Evolutionary conservation across 2,113 vertebrate genomes (phyloP), one percentile per base, ranked within the genome.

Genomic region (Sceloporus tristichus): DNA sequence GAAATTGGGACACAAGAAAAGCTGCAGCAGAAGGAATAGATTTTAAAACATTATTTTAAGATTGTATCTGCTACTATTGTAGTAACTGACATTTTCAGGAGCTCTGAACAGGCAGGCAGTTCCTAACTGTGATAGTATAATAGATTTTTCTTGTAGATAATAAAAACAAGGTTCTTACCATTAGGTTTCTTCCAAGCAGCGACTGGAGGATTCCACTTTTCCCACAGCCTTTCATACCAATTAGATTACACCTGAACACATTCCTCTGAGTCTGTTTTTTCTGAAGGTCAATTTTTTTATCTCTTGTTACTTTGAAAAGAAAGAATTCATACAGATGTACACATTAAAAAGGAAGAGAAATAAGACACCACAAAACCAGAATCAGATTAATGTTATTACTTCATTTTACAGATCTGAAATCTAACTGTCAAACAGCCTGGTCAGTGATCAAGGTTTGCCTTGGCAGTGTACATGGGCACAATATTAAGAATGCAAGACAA

Each of bases 221-320:
- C 75, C 99, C 99, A 87, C 98, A 98, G 92, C 95, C 97, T 59
- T 96, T 97, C 83, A 97, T 97, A 5, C 99, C 99, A 91, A 99
- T 93, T 54, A 99, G 97, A 29, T 99, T 99, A 94, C 99, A 99
- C 91, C 97, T 96, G 95, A 99, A 99, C 48, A 99, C 99, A 40
- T 98, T 99, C 89, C 99, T 98, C 95, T 99, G 99, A 42, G 99
- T 99, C 89, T 99, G 99, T 85, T 98, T 98, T 96, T 99, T 99
- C 96, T 99, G 99, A 66, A 99, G 98, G 91, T 99, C 99, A 85
- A 99, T 99, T 92, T 98, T 98, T 94, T 99, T 99, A 96, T 98
- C 98, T 92, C 98, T 98, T 6, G 98, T 99, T 90, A 99, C 99
- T 99, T 93, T 85, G 90, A 81, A 74, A 90, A 89, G 90, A 87